phyloP scores from a whole-genome alignment of 2,113 vertebrate genomes.

The Okapia johnstoni region DNA sequence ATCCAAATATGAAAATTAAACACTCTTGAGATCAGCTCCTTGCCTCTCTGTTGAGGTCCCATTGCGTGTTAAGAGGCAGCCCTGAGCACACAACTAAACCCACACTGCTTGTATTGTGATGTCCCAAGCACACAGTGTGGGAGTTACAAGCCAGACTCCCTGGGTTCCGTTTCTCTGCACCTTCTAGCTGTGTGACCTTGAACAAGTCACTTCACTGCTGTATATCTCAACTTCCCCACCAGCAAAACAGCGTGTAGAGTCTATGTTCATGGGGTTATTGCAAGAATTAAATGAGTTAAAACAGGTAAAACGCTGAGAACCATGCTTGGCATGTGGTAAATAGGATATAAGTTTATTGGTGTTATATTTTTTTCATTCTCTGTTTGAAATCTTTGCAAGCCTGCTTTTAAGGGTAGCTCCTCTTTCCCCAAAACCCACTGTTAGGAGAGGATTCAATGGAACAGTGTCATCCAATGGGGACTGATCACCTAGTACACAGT shows the following conservation, averaged over 20 bases:
- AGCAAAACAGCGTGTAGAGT: background rate
- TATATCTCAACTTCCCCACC: background rate
- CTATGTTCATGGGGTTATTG: background rate
- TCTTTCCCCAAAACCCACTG: background rate
- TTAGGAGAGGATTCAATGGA: background rate
- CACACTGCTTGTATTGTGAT: background rate
- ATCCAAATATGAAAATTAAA: background rate
- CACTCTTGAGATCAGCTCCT: background rate
- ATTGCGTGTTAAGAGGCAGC: background rate
- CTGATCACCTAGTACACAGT: background rate
- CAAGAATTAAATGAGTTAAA: background rate
- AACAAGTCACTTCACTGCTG: background rate
- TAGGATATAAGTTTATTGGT: background rate
- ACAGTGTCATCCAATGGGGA: background rate
- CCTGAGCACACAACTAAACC: background rate
- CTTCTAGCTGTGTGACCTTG: background rate
- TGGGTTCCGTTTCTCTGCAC: background rate
- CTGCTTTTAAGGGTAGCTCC: background rate
- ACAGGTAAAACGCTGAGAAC: background rate
- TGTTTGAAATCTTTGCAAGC: background rate
- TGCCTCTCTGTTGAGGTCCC: background rate
- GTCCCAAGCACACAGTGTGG: accelerated
- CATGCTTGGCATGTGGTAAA: background rate
- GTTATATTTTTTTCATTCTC: background rate
- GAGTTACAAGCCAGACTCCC: background rate